Conservation (phyloP, 1,140 invertebrate genomes). For the Thaumetopoea pityocampa region DNA sequence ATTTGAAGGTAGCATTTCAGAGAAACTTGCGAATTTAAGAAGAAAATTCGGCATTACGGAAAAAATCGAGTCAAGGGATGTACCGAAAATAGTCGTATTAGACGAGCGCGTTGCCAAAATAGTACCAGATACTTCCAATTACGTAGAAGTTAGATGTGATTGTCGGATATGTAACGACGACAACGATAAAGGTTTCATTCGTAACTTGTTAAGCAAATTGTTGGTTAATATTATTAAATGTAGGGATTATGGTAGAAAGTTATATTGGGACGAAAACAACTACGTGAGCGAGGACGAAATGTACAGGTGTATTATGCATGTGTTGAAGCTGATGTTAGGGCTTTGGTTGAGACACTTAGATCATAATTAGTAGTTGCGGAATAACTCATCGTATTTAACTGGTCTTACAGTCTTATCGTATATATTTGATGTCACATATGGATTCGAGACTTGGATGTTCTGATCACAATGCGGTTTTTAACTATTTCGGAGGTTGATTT, state of each 20-base stretch:
- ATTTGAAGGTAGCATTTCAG: too few relatives aligned
- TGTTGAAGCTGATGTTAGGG: constrained; percentile 56
- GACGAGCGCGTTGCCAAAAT: constrained; percentile 28
- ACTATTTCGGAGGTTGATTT: too few relatives aligned
- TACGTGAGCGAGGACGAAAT: constrained; percentile 56
- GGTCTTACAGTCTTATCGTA: too few relatives aligned
- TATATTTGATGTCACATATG: too few relatives aligned
- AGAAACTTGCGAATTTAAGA: constrained; percentile 32
- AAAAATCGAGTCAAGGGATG: constrained; percentile 16
- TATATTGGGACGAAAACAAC: constrained; percentile 57
- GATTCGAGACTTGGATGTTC: too few relatives aligned
- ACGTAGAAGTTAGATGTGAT: constrained; percentile 51
- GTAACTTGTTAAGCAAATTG: constrained; percentile 39
- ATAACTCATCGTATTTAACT: too few relatives aligned
- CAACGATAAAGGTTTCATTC: constrained; percentile 31
- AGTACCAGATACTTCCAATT: constrained; percentile 39
- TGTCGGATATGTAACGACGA: constrained; percentile 59
- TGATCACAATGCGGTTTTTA: too few relatives aligned
- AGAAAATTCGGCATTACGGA: constrained; percentile 22
- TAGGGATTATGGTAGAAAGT: constrained; percentile 43
- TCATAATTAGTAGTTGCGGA: constrained; percentile 42
- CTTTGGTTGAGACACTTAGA: constrained; percentile 65
- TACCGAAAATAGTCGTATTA: constrained; percentile 30
- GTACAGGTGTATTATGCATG: constrained; percentile 49
- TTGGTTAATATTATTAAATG: constrained; percentile 49